A percentile compares a stretch with the other conserved stretches of the same genome.
Conservation (phyloP, 2,113 vertebrate genomes). For the Misgurnus anguillicaudatus region DNA sequence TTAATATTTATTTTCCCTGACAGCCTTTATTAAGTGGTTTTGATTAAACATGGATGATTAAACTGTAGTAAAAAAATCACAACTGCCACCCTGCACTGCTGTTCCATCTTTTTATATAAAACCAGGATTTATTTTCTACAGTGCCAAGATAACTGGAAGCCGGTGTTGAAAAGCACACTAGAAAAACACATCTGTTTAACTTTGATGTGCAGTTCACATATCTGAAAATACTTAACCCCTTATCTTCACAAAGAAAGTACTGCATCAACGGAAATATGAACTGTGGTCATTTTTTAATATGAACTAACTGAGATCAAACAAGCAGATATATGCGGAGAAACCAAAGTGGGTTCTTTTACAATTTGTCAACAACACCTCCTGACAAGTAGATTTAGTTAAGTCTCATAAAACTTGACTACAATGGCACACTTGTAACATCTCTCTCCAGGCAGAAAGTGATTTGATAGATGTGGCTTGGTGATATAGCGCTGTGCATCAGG, state of each 20-base stretch:
- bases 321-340: slow-evolving; percentile 28
- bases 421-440: slow-evolving; percentile 57
- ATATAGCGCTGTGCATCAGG: slow-evolving; percentile 56
- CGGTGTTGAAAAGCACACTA: not conserved
- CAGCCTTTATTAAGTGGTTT: slow-evolving; percentile 11
- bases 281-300: not conserved
- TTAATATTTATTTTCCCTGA: not conserved
- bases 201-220: not conserved
- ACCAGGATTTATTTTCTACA: not conserved
- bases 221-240: slow-evolving; percentile 22
- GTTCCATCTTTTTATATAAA: not conserved
- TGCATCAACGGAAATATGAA: not conserved
- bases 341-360: slow-evolving; percentile 43
- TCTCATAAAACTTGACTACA: slow-evolving; percentile 54
- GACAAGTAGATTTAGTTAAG: slow-evolving; percentile 57
- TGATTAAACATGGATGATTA: slow-evolving; percentile 19
- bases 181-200: not conserved
- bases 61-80: not conserved
- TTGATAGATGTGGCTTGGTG: slow-evolving; percentile 56
- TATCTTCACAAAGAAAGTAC: not conserved
- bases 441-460: slow-evolving; percentile 49
- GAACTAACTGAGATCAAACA: slow-evolving; percentile 43
- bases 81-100: not conserved
- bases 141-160: not conserved
- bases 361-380: slow-evolving; percentile 48